Evolutionary conservation across 2,797 vertebrate genomes (phyloP), one percentile per base, ranked within the genome.

Genomic region (Halcyon smyrnensis): DNA sequence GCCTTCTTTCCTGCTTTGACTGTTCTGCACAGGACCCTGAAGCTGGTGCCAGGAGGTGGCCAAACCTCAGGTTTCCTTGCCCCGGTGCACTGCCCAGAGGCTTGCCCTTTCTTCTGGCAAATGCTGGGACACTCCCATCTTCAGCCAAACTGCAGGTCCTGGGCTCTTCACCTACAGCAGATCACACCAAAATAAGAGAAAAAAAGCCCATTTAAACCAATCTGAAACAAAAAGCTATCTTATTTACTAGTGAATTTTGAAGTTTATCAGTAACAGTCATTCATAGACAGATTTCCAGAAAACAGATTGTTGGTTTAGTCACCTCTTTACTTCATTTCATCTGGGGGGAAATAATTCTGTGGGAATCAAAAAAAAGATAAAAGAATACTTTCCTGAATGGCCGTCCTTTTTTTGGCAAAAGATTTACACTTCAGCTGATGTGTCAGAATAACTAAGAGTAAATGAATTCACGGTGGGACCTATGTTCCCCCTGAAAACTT

Each of bases 131-230:
- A 69, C 59, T 23, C 48, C 41, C 36, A 4, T 23, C 68, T 77
- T 94, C 53, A 56, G 51, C 45, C 36, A 9, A 41, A 25, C 68
- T 37, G 53, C 10, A 39, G 67, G 25, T 56, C 34, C 30, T 69
- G 59, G 48, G 51, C 51, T 79, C 32, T 63, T 45, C 53, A 46
- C 57, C 48, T n/a, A 0, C 43, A 63, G 74, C 59, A 92, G 21
- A 27, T 76, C 43, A 43, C 13, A 54, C 13, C 19, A 4, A 27
- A 36, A 39, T 81, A 70, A 77, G 80, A 51, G 64, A 92, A 97
- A 97, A 78, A 32, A 68, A 85, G 13, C 23, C 70, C 16, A 17
- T 41, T 60, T 65, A 92, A 93, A 84, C 83, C 51, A 93, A 76
- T 19, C 36, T 16, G 50, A 65, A 64, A 5, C 53, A 68, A 91